Evolutionary conservation across 1,140 invertebrate species (phyloP).

Genomic region (Drosophila ercepeae): DNA sequence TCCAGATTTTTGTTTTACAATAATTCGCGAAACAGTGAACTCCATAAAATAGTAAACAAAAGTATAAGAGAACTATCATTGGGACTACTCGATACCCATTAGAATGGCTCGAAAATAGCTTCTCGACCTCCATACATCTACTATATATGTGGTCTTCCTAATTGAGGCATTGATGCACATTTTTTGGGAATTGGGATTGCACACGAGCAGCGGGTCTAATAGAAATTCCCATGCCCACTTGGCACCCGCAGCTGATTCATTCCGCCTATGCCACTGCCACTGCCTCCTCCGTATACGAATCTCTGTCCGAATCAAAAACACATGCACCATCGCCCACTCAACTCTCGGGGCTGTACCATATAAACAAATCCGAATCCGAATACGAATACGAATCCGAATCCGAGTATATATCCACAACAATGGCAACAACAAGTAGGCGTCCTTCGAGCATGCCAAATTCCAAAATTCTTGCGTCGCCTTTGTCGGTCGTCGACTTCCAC

Average conservation of each 20-base stretch:
- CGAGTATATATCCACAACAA: constrained; percentile 26
- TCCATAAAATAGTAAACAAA: constrained; percentile 1
- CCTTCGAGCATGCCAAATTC: constrained; percentile 78
- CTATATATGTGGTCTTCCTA: background rate
- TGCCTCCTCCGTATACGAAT: background rate
- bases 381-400: no score
- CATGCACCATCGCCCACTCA: constrained; percentile 32
- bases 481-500: constrained; percentile 74
- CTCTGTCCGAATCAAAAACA: constrained; percentile 9
- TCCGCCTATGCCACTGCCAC: no score
- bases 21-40: background rate
- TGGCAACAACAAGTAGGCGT: constrained; percentile 64
- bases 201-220: no score
- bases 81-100: background rate
- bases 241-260: constrained; percentile 33
- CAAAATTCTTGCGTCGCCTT: constrained; percentile 78
- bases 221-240: constrained; percentile 37
- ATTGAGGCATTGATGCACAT: constrained; percentile 5
- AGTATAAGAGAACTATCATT: background rate
- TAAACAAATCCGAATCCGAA: background rate
- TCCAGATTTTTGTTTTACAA: background rate
- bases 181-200: no score
- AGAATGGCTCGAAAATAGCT: background rate
- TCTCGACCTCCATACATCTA: background rate
- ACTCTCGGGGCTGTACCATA: background rate